A percentile compares a stretch with the other conserved stretches of the same genome.
Evolutionary conservation across 2,888 invertebrate genomes (phyloP).

Genomic region (Eristalis pertinax): DNA sequence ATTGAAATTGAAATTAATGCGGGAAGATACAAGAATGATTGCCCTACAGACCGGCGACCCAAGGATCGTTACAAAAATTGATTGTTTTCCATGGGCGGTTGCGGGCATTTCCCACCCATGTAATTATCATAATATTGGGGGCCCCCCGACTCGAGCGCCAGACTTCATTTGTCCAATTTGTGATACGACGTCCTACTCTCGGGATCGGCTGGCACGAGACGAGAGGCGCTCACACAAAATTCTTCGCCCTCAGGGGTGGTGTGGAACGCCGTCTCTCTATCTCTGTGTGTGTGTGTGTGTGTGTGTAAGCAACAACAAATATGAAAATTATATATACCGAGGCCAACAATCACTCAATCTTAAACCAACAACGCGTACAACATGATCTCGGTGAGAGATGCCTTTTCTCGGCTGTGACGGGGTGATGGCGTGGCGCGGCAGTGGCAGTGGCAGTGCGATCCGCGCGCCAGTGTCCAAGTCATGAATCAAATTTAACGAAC

Average conservation of each 20-base stretch:
- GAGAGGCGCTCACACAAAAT: no score
- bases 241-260: background rate
- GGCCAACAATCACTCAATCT: conserved; percentile 81
- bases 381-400: conserved; percentile 71
- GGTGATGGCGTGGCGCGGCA: no score
- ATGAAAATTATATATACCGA: conserved; percentile 81
- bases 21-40: background rate
- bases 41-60: background rate
- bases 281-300: background rate
- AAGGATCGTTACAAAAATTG: conserved; percentile 58
- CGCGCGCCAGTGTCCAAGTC: conserved; percentile 73
- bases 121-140: conserved; percentile 69
- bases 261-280: no score
- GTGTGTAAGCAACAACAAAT: conserved; percentile 75
- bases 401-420: background rate
- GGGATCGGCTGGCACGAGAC: conserved; percentile 20
- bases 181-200: conserved; percentile 38
- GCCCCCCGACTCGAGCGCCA: conserved; percentile 40
- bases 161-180: conserved; percentile 75
- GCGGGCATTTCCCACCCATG: conserved; percentile 72
- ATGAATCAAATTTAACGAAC: conserved; percentile 82
- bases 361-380: conserved; percentile 72
- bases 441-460: conserved; percentile 22
- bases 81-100: conserved; percentile 72
- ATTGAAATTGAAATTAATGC: background rate